phyloP scores from a whole-genome alignment of 2,888 invertebrate species.

The Exocentrus adspersus region DNA sequence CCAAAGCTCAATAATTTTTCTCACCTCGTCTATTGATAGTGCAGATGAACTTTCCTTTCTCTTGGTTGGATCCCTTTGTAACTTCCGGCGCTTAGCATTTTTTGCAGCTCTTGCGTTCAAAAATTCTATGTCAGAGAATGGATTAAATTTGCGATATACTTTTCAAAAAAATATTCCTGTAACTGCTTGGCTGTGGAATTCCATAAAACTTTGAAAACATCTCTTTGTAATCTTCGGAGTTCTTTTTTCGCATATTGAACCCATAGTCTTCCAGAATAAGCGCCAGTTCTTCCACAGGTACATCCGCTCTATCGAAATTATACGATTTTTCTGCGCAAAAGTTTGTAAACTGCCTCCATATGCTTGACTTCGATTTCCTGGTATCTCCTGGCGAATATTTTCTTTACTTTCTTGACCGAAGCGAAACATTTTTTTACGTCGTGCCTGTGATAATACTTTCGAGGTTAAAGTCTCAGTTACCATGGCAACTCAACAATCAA shows the following conservation, averaged over 20 bases:
- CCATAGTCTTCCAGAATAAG: not conserved
- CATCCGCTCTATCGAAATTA: not conserved
- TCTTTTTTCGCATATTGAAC: constrained; percentile 1
- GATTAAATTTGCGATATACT: not conserved
- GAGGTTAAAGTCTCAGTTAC: no score
- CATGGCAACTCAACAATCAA: no score
- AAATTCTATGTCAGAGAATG: not conserved
- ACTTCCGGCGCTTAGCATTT: not conserved
- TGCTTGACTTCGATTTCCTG: not conserved
- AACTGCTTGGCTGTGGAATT: constrained; percentile 10
- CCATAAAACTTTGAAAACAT: no score
- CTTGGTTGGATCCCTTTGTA: not conserved
- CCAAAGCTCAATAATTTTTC: constrained; percentile 15
- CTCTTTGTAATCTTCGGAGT: constrained; percentile 8
- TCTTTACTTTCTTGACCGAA: no score
- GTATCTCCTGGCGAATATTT: no score
- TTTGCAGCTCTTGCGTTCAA: not conserved
- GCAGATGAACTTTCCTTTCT: not conserved
- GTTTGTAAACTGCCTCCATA: not conserved
- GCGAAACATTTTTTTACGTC: no score
- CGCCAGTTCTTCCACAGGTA: not conserved
- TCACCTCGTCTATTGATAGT: not conserved
- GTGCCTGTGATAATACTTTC: no score
- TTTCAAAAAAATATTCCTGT: not conserved
- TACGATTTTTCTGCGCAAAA: not conserved